Evolutionary conservation across 2,888 invertebrate species (phyloP).

Genomic region (Aricia artaxerxes): DNA sequence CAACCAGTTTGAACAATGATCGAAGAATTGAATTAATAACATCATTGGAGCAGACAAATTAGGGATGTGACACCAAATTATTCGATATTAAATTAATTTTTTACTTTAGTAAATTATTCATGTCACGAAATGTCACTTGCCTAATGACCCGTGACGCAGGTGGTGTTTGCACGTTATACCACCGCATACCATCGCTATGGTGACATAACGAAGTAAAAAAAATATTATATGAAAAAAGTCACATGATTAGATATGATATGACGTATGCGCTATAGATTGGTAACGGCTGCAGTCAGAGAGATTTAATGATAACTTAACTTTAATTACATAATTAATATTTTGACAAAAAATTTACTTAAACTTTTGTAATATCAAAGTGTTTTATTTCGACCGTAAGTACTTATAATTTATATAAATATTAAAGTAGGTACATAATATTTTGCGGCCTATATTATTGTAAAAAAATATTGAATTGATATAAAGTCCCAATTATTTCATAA

Average conservation of each 20-base stretch:
- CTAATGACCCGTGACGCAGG: conserved; percentile 31
- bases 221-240: not conserved
- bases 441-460: too few species aligned
- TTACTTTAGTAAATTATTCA: not conserved
- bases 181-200: not conserved
- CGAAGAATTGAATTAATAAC: not conserved
- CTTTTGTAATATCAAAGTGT: too few species aligned
- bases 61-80: conserved; percentile 4
- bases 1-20: too few species aligned
- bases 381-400: too few species aligned
- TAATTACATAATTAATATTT: too few species aligned
- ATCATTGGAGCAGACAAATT: not conserved
- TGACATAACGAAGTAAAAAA: conserved; percentile 11
- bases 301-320: too few species aligned
- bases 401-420: too few species aligned
- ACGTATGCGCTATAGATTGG: not conserved
- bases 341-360: too few species aligned
- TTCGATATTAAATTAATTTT: conserved; percentile 1
- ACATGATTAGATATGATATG: not conserved
- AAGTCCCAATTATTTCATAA: too few species aligned
- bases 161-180: conserved; percentile 23
- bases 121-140: conserved; percentile 20
- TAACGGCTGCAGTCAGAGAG: too few species aligned
- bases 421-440: too few species aligned
- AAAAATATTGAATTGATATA: too few species aligned